phyloP scores from a whole-genome alignment of 2,113 vertebrate genomes.

The Cyprinodon tularosa region DNA sequence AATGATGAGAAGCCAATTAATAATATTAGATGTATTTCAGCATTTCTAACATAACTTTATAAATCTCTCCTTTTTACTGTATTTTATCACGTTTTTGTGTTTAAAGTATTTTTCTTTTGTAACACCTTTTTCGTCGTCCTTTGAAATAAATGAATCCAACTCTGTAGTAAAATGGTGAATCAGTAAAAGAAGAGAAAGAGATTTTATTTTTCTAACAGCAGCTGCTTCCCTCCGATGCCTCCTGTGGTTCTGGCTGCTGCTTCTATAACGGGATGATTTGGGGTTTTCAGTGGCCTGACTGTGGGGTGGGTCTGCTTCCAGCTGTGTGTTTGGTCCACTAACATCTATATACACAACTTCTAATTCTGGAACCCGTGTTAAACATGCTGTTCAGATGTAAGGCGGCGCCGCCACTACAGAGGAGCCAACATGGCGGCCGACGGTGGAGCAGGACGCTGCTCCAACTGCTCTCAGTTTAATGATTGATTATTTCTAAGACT shows the following conservation, averaged over 20 bases:
- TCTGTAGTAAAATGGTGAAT: conserved; percentile 25
- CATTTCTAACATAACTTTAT: conserved; percentile 37
- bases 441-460: not conserved
- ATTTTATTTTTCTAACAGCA: not conserved
- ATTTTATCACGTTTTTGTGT: conserved; percentile 37
- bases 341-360: conserved; percentile 53
- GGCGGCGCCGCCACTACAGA: conserved; percentile 50
- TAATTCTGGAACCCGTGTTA: conserved; percentile 39
- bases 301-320: conserved; percentile 41
- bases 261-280: conserved; percentile 38
- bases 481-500: not conserved
- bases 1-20: conserved; percentile 34
- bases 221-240: not conserved
- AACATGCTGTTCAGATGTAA: conserved; percentile 33
- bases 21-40: conserved; percentile 19
- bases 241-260: conserved; percentile 15
- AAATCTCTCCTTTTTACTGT: conserved; percentile 32
- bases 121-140: conserved; percentile 12
- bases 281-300: conserved; percentile 12
- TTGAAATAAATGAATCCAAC: conserved; percentile 56
- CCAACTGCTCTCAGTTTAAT: not conserved
- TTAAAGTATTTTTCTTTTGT: conserved; percentile 39
- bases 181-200: not conserved
- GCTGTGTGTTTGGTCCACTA: conserved; percentile 48
- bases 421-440: conserved; percentile 5